Evolutionary conservation across 2,888 invertebrate species (phyloP).

Genomic region (Sinotaia quadrata): DNA sequence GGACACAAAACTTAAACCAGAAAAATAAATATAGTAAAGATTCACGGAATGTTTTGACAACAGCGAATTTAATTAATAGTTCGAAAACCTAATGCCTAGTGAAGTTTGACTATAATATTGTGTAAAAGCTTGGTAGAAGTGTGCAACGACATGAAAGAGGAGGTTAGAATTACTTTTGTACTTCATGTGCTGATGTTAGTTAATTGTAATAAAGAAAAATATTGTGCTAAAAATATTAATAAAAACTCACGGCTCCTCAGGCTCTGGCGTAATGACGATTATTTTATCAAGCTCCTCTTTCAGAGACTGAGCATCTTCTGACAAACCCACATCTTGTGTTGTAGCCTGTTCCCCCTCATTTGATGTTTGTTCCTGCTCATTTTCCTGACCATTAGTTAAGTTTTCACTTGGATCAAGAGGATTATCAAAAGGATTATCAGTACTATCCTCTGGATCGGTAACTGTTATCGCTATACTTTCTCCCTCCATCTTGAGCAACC

Average conservation of each 20-base stretch:
- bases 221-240: conserved; percentile 16
- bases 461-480: conserved; percentile 24
- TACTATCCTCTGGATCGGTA: not conserved
- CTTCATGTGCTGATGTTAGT: too few species aligned
- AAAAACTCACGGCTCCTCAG: conserved; percentile 42
- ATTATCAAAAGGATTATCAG: conserved; percentile 1
- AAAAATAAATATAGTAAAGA: too few species aligned
- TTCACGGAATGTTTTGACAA: too few species aligned
- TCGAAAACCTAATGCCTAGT: too few species aligned
- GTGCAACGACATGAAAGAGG: too few species aligned
- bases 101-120: too few species aligned
- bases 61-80: too few species aligned
- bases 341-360: not conserved
- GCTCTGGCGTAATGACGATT: conserved; percentile 59
- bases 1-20: too few species aligned
- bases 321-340: conserved; percentile 36
- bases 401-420: not conserved
- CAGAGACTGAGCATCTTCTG: conserved; percentile 49
- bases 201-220: too few species aligned
- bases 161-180: too few species aligned
- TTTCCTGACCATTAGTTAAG: not conserved
- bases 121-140: too few species aligned
- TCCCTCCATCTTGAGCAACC: conserved; percentile 36
- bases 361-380: not conserved
- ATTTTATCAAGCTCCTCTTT: conserved; percentile 67